These are phyloP conservation scores for Chondrosia reniformis DNA, from an alignment of 37 sponge, comb jelly and placozoan genomes.

Conservation along the genomic window DNA sequence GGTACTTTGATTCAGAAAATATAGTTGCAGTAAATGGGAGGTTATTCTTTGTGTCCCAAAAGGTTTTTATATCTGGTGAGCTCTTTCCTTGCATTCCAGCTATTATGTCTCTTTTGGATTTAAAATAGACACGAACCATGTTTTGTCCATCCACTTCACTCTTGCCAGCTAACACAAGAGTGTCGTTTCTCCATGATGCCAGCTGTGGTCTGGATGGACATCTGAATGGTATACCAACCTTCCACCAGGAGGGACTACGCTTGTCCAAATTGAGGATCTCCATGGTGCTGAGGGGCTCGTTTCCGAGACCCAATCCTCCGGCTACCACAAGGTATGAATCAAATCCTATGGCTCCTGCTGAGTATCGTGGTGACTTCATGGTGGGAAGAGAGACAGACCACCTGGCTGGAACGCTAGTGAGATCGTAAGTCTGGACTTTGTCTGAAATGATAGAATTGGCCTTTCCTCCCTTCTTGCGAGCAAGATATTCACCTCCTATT, in stretches of 20 bases:
- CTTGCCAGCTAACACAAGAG: background rate
- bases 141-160: background rate
- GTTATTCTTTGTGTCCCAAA: background rate
- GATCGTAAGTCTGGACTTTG: slow-evolving; percentile 5
- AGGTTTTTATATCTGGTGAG: background rate
- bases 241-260: background rate
- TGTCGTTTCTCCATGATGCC: no score
- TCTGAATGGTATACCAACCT: background rate
- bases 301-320: slow-evolving; percentile 4
- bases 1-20: background rate
- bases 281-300: slow-evolving; percentile 12
- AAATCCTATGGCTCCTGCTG: background rate
- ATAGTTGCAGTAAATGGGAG: background rate
- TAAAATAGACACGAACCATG: background rate
- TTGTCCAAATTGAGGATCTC: background rate
- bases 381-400: no score
- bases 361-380: slow-evolving; percentile 1
- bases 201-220: slow-evolving; percentile 3
- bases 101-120: background rate
- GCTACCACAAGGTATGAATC: background rate
- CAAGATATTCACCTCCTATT: slow-evolving; percentile 6
- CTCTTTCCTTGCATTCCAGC: background rate
- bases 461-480: background rate
- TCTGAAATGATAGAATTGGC: slow-evolving; percentile 1
- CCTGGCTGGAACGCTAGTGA: background rate